Conservation (phyloP, 92 coral and sea anemone species). For the Parazoanthus swiftii region DNA sequence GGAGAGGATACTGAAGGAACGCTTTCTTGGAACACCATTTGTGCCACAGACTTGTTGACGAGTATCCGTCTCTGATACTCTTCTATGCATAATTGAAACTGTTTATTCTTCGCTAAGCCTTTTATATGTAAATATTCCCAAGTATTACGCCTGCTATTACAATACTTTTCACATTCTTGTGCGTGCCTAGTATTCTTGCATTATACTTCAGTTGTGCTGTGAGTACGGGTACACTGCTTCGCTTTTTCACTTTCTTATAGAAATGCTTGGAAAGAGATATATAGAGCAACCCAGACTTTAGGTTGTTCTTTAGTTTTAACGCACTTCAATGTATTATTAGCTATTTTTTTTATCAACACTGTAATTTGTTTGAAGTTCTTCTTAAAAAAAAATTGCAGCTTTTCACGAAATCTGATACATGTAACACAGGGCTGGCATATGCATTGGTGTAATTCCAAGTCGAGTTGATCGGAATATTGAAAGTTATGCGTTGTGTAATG, state of each 20-base stretch:
- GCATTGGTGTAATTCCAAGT: background rate
- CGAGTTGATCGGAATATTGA: background rate
- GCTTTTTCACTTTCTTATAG: background rate
- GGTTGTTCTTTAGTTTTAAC: background rate
- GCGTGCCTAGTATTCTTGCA: background rate
- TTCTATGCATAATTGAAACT: slow-evolving; percentile 7
- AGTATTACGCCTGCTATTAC: background rate
- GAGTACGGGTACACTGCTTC: background rate
- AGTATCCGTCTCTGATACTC: background rate
- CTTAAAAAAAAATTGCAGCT: background rate
- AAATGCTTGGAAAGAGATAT: background rate
- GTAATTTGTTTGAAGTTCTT: background rate
- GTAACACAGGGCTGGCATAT: background rate
- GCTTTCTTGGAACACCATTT: background rate
- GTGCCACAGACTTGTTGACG: background rate
- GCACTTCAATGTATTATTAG: too few relatives aligned
- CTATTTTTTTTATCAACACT: slow-evolving; percentile 6
- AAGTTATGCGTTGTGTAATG: background rate
- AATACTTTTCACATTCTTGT: background rate
- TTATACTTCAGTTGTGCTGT: background rate
- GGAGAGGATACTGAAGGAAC: background rate
- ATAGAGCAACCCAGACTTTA: background rate
- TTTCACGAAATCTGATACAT: background rate
- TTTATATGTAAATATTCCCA: background rate
- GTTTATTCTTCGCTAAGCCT: background rate